These are phyloP conservation scores for Eristalinus aeneus DNA, from an alignment of 2,888 invertebrate genomes.

Conservation along the genomic window DNA sequence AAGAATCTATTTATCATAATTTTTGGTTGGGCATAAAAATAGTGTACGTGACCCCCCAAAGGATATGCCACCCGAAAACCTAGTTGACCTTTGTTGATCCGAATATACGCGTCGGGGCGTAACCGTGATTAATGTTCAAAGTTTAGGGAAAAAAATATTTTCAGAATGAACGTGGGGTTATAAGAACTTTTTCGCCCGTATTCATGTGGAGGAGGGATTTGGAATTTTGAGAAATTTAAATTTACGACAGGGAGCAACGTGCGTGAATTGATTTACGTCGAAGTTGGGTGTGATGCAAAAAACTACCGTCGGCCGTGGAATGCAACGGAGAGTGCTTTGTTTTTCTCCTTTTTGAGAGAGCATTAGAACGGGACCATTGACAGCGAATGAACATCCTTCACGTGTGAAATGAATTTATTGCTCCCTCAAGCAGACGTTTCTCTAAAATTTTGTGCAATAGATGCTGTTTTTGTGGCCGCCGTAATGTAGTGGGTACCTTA, in stretches of 20 bases:
- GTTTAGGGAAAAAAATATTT: constrained; percentile 3
- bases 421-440: too few relatives aligned
- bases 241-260: neutral
- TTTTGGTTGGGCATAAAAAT: neutral
- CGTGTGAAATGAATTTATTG: too few relatives aligned
- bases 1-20: neutral
- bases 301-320: neutral
- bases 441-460: too few relatives aligned
- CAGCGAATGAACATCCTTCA: too few relatives aligned
- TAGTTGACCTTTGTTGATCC: neutral
- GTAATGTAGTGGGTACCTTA: too few relatives aligned
- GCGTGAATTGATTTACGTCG: constrained; percentile 24
- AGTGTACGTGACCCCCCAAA: constrained; percentile 12
- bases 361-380: too few relatives aligned
- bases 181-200: neutral
- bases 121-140: constrained; percentile 28
- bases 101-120: neutral
- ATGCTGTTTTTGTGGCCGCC: too few relatives aligned
- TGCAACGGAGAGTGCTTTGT: too few relatives aligned
- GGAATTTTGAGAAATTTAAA: constrained; percentile 9
- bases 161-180: constrained; percentile 20
- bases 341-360: too few relatives aligned
- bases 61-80: neutral
- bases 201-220: constrained; percentile 1
- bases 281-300: neutral